Conservation (phyloP, 2,797 vertebrate species). For the Amblyopsis hoosieri region DNA sequence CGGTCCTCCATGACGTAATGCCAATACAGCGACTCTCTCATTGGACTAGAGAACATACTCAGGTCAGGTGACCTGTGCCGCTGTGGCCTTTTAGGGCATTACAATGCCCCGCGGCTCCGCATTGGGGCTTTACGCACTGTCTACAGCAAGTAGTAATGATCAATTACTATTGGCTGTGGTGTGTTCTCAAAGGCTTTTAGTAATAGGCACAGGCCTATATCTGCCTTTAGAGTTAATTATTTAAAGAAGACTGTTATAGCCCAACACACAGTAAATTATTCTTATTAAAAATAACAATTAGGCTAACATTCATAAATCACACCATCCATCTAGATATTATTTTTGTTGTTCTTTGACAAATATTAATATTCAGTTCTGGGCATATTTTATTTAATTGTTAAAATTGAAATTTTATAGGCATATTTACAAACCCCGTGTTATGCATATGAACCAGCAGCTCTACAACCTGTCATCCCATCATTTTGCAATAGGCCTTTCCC, state of each 20-base stretch:
- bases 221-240: constrained; percentile 5
- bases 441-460: too few relatives aligned
- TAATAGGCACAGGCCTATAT: constrained; percentile 5
- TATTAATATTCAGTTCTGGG: too few relatives aligned
- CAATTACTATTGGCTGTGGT: constrained; percentile 38
- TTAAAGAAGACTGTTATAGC: constrained; percentile 9
- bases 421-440: too few relatives aligned
- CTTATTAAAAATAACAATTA: too few relatives aligned
- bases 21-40: constrained; percentile 41
- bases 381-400: too few relatives aligned
- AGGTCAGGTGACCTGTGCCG: constrained; percentile 65
- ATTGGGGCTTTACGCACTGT: constrained; percentile 46
- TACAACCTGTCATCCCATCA: too few relatives aligned
- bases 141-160: constrained; percentile 47
- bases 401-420: too few relatives aligned
- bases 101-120: constrained; percentile 61
- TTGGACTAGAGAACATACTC: constrained; percentile 51
- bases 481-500: too few relatives aligned
- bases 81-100: constrained; percentile 67
- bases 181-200: constrained; percentile 52
- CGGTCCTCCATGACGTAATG: constrained; percentile 78
- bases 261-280: background rate
- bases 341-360: too few relatives aligned
- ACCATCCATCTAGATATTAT: too few relatives aligned
- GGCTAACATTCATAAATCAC: too few relatives aligned